Evolutionary conservation across 2,888 invertebrate species (phyloP), one percentile per base, ranked within the genome.

Genomic region (Tuta absoluta): DNA sequence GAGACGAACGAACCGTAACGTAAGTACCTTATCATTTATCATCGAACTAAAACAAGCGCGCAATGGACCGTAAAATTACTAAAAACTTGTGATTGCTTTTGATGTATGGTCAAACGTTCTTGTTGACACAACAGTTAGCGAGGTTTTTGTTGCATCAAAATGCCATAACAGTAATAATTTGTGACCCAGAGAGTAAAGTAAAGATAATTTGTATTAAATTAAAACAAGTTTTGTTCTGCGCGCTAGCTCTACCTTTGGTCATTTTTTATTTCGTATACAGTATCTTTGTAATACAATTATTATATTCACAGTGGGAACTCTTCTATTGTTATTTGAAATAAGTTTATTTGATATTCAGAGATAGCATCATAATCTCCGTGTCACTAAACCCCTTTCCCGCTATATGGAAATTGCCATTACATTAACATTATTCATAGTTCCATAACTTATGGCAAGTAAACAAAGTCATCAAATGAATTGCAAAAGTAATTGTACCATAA

Each of bases 51-150:
- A 58, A 28, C 19, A 24, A 38, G 53, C 53, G 59, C 38, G 53
- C 62, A 70, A 66, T 71, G 64, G 67, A 69, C 69, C 73, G 69
- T 73, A 73, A 71, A 75, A 76, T 76, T 72, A 70, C 56, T 67
- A 67, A 69, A 65, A 63, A 45, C 38, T 57, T 37, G 21, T 14
- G 41, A 28, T 23, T 49, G 41, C 17, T 56, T 53, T 53, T 10
- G 14, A 33, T 28, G 33, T 56, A n/a, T 56, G 24, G 56, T 24
- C n/a, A 33, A 24, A 24, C 24, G 33, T 17, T 33, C 14, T 10
- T 33, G 56, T 56, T 56, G 56, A 56, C 24, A 24, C 10, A 33
- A 56, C 17, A 56, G 51, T 51, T 23, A n/a, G n/a, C 4, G 17
- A 14, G 41, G n/a, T 45, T 45, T 8, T n/a, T 5, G n/a, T 14